These are phyloP conservation scores for Hyles vespertilio DNA, from an alignment of 1,140 invertebrate species.

Conservation along the genomic window DNA sequence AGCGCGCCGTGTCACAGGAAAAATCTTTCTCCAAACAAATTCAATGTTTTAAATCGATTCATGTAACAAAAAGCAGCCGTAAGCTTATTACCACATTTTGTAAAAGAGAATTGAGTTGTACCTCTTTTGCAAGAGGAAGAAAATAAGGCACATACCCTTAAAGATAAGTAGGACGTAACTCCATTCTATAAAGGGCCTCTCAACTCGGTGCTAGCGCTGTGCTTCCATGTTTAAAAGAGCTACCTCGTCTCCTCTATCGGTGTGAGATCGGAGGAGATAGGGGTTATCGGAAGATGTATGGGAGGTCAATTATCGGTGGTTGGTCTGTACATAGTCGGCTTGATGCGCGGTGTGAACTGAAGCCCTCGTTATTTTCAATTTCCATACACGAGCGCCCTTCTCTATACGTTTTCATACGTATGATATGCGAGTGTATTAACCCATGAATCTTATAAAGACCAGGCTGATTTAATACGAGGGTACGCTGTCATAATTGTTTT, in stretches of 20 bases:
- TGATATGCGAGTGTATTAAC: constrained; percentile 63
- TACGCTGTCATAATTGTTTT: no score
- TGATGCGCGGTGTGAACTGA: constrained; percentile 60
- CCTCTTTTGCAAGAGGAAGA: constrained; percentile 44
- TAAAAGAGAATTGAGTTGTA: constrained; percentile 50
- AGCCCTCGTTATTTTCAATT: constrained; percentile 73
- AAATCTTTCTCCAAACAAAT: not conserved
- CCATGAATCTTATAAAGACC: constrained; percentile 68
- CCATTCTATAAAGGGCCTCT: constrained; percentile 70
- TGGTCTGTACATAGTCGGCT: constrained; percentile 50
- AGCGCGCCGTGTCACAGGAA: no score
- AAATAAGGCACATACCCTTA: constrained; percentile 68
- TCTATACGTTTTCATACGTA: constrained; percentile 59
- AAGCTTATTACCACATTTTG: constrained; percentile 49
- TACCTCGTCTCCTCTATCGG: constrained; percentile 41
- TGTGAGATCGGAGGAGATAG: constrained; percentile 45
- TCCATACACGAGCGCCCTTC: constrained; percentile 64
- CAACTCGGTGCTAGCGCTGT: constrained; percentile 48
- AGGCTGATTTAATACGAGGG: constrained; percentile 45
- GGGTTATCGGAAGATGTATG: constrained; percentile 40
- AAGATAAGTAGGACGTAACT: constrained; percentile 71
- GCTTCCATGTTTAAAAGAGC: constrained; percentile 53
- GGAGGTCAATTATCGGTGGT: constrained; percentile 53
- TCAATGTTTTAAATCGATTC: constrained; percentile 9
- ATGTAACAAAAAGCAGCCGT: constrained; percentile 28